Conservation (phyloP, 2,888 invertebrate genomes). For the Cheilosia pagana region DNA sequence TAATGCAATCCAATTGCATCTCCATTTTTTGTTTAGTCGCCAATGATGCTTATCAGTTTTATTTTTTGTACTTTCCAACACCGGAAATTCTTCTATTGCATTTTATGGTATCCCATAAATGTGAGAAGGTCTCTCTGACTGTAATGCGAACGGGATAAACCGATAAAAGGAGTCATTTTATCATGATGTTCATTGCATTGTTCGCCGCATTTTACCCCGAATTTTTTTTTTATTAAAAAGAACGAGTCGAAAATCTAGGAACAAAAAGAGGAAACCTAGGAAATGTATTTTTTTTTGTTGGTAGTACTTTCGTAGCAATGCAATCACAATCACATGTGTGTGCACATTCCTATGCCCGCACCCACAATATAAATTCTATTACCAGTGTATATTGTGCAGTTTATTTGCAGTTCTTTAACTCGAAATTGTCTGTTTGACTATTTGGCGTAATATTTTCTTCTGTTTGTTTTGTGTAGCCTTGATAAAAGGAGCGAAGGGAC, state of each 20-base stretch:
- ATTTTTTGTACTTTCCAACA: conserved; percentile 2
- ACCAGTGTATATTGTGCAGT: conserved; percentile 55
- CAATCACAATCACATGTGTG: conserved; percentile 3
- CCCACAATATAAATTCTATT: conserved; percentile 47
- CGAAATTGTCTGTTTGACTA: conserved; percentile 60
- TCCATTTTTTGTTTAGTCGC: not conserved
- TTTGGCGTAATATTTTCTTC: conserved; percentile 33
- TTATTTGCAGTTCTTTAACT: conserved; percentile 62
- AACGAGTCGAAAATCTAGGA: not conserved
- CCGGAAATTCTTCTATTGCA: conserved; percentile 35
- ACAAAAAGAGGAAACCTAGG: not conserved
- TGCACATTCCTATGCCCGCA: conserved; percentile 3
- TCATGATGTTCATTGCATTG: conserved; percentile 46
- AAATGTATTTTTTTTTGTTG: conserved; percentile 50
- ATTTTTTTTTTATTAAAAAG: conserved; percentile 28
- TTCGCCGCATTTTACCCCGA: conserved; percentile 19
- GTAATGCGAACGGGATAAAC: conserved; percentile 47
- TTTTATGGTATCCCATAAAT: conserved; percentile 47
- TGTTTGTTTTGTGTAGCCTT: conserved; percentile 1
- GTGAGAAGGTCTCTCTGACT: conserved; percentile 20
- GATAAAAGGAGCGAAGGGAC: not conserved
- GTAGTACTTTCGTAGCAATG: conserved; percentile 26
- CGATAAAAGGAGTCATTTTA: conserved; percentile 49
- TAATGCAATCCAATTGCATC: not conserved
- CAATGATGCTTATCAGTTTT: conserved; percentile 5